These are phyloP conservation scores for Gila orcuttii DNA, from an alignment of 2,113 vertebrate species.

Conservation along the genomic window DNA sequence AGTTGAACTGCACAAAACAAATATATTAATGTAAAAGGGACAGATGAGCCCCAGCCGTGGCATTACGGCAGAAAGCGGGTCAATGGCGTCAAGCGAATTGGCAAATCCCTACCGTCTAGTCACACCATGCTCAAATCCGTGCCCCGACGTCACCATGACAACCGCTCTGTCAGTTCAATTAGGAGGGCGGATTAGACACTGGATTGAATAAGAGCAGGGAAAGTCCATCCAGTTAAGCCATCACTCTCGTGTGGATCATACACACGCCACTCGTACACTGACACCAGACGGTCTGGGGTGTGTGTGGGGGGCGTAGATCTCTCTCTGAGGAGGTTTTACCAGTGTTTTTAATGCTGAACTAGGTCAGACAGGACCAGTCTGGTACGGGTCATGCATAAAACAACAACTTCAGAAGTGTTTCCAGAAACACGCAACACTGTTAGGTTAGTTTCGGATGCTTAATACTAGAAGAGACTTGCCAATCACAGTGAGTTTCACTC, in stretches of 20 bases:
- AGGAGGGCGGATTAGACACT: conserved; percentile 64
- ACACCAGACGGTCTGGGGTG: conserved; percentile 23
- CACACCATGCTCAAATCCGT: conserved; percentile 69
- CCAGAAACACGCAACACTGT: background rate
- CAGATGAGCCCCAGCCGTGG: background rate
- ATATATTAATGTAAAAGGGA: conserved; percentile 2
- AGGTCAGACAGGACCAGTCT: conserved; percentile 30
- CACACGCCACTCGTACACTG: background rate
- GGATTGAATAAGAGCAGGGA: conserved; percentile 65
- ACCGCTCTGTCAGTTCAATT: conserved; percentile 71
- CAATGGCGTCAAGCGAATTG: conserved; percentile 59
- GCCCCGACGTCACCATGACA: conserved; percentile 74
- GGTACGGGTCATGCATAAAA: background rate
- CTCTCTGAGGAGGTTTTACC: background rate
- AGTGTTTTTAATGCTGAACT: conserved; percentile 36
- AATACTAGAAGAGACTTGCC: background rate
- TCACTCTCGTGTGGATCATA: conserved; percentile 7
- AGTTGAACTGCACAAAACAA: background rate
- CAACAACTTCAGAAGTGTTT: background rate
- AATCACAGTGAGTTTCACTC: background rate
- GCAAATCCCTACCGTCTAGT: conserved; percentile 63
- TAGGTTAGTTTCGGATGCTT: background rate
- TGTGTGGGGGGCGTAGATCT: background rate
- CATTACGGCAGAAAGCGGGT: conserved; percentile 42
- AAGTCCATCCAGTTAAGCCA: conserved; percentile 56